Base-by-base conservation (phyloP, 1,140 invertebrate species). In the Eumeta japonica region DNA sequence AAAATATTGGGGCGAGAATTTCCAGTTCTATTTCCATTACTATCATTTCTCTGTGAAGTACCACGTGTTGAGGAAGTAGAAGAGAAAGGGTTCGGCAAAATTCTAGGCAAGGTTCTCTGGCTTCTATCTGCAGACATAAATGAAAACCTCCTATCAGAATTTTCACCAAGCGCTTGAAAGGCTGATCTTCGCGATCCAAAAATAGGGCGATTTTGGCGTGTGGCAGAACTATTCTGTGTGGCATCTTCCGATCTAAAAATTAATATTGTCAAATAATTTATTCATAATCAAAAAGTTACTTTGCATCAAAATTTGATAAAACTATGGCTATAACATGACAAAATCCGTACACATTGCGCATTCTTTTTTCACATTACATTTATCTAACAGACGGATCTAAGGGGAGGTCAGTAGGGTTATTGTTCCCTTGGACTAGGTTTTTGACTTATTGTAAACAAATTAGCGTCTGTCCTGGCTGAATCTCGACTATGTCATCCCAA, bases 21-120 rank as follows among this genome's bases (percentile, higher is more conserved):
- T 28, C 59, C 59, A 0, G 52, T 35, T n/a, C 43, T 13, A 32
- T 41, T 57, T 10, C 48, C 43, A 3, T 2, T 39, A 35, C 24
- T 39, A 43, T 28, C 56, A 34, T 35, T 45, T 4, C 50, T 39
- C 30, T 51, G 35, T 2, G 50, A 39, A 2, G 45, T 35, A 3
- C 41, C 47, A 35, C 42, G 55, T 2, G 62, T 50, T 1, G 61
- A 53, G 0, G 65, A 68, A 41, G 62, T 50, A 1, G 61, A 52
- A 0, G 65, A 70, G 41, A 73, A 73, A 3, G 68, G 68, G 35
- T 70, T 70, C 5, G 62, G 65, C 32, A 73, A 51, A n/a, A 68
- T 44, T 31, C 67, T 50, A 7, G 55, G 20, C 5, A 24, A 24
- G n/a, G 5, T 24, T n/a, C 5, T 24, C 20, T 5, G 20, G n/a